Evolutionary conservation across 2,888 invertebrate genomes (phyloP), one percentile per base, ranked within the genome.

Genomic region (Zele albiditarsus): DNA sequence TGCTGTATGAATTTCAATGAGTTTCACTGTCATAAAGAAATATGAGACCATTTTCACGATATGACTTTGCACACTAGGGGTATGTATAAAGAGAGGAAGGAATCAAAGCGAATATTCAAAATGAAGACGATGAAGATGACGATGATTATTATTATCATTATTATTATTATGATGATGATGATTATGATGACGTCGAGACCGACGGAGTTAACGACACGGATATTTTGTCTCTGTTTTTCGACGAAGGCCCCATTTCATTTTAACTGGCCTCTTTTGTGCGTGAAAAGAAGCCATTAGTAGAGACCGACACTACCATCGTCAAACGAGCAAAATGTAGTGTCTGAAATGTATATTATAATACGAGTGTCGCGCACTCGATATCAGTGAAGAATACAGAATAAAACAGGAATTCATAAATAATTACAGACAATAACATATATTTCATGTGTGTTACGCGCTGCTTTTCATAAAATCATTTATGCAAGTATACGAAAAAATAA

Each of bases 201-300:
- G 74, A 75, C 4, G 20, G 70, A 53, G 53, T 74, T 79, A 79
- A 79, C 77, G 78, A 78, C 71, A 60, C 70, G 73, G 58, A 75
- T 75, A 73, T 73, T 73, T 66, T 70, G 68, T 72, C 71, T 68
- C 75, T 33, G 8, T 57, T 69, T 28, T n/a, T 69, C 58, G 25
- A 14, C 27, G 27, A 58, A 60, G 20, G 20, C 28, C 31, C n/a
- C n/a, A 53, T 53, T 8, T 53, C 23, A 4, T 53, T 68, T 27
- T 38, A 69, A 58, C 58, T 25, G 10, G 33, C 58, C 38, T 58
- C 69, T 58, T 58, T 69, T 69, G 69, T 69, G 14, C 25, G n/a
- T 60, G 66, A 20, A 73, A 77, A 76, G 73, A 76, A 77, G 76
- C 74, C 76, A 76, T 79, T 79, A 72, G 75, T 65, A 77, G 66